Conservation (phyloP, 2,797 vertebrate genomes). For the Artibeus jamaicensis region DNA sequence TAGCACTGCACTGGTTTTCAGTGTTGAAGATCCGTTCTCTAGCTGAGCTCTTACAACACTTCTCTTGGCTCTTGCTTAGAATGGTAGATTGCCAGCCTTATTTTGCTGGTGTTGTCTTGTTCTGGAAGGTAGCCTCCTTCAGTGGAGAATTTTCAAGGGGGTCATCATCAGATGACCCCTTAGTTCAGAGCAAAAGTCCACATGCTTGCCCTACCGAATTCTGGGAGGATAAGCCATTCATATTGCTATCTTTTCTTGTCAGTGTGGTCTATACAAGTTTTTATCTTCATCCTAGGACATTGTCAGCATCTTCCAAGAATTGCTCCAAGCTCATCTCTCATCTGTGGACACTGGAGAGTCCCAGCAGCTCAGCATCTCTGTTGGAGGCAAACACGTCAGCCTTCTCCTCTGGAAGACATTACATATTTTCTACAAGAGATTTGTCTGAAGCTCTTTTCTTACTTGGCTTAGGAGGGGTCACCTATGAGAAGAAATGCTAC, state of each 20-base stretch:
- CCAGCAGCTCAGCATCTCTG: neutral
- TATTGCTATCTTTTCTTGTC: neutral
- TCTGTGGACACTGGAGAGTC: neutral
- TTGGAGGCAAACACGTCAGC: neutral
- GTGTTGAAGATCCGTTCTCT: neutral
- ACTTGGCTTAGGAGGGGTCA: neutral
- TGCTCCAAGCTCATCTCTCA: neutral
- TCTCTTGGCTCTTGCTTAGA: neutral
- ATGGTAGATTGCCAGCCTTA: neutral
- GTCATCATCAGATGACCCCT: neutral
- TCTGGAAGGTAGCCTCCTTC: neutral
- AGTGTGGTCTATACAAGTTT: neutral
- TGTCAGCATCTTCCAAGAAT: neutral
- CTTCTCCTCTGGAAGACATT: neutral
- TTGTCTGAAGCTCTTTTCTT: neutral
- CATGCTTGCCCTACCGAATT: neutral
- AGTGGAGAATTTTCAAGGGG: neutral
- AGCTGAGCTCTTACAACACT: neutral
- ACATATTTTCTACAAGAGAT: neutral
- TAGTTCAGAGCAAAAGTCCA: conserved; percentile 3
- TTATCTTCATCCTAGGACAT: neutral
- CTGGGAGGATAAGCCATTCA: neutral
- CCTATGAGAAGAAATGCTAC: neutral
- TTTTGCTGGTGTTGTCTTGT: neutral
- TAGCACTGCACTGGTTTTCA: neutral